A percentile compares a stretch with the other conserved stretches of the same genome.
Evolutionary conservation across 2,888 invertebrate species (phyloP).

Genomic region (Toxonevra muliebris): DNA sequence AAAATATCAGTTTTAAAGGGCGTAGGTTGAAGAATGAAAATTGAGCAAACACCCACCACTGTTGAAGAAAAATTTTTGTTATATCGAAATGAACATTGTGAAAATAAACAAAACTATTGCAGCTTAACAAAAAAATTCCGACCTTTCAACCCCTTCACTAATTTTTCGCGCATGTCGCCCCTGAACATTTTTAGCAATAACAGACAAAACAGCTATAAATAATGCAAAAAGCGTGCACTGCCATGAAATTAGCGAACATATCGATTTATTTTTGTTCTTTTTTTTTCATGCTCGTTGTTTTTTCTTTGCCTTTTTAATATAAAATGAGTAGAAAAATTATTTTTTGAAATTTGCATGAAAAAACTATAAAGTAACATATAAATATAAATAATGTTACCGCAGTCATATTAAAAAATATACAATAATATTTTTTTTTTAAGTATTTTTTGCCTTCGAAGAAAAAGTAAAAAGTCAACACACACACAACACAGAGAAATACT

Average conservation of each 20-base stretch:
- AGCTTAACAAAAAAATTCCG: no score
- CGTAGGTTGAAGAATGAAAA: no score
- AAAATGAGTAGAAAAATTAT: conserved; percentile 30
- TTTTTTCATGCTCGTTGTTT: conserved; percentile 17
- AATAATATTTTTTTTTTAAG: conserved; percentile 7
- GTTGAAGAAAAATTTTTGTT: no score
- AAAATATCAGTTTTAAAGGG: no score
- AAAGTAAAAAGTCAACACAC: conserved; percentile 20
- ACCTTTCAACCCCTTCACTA: no score
- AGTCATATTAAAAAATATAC: conserved; percentile 43
- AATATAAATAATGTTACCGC: conserved; percentile 57
- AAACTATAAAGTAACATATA: conserved; percentile 60
- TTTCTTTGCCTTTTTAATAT: conserved; percentile 20
- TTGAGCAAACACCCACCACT: no score
- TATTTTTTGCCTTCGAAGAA: background rate
- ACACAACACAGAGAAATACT: conserved; percentile 30
- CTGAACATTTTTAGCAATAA: background rate
- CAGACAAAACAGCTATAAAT: conserved; percentile 9
- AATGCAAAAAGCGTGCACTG: conserved; percentile 9
- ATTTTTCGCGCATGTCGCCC: no score
- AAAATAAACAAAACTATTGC: conserved; percentile 4
- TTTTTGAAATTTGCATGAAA: conserved; percentile 60
- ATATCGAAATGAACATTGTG: background rate
- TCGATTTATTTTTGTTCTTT: background rate
- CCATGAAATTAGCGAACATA: no score